A percentile compares a stretch with the other conserved stretches of the same genome.
These are phyloP conservation scores for Trichonephila clavata DNA, from an alignment of 1,140 invertebrate genomes.

Conservation along the genomic window DNA sequence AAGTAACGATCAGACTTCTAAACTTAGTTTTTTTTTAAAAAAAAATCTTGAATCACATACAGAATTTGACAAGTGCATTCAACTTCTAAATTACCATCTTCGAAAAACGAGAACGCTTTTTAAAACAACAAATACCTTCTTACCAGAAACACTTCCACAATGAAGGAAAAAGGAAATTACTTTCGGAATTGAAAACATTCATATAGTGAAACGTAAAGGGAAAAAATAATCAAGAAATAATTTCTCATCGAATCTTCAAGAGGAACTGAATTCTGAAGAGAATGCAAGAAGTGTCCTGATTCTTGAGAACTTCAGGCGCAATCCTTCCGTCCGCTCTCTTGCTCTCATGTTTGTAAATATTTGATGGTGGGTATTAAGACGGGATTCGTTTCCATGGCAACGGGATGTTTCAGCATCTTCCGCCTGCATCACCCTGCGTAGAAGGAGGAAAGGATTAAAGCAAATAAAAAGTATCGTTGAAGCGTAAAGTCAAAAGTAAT, in stretches of 20 bases:
- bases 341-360: slow-evolving; percentile 35
- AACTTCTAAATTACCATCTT: too few species aligned
- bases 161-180: too few species aligned
- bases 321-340: background rate
- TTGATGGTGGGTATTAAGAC: slow-evolving; percentile 27
- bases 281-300: background rate
- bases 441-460: background rate
- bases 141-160: background rate
- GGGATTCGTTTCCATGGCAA: slow-evolving; percentile 26
- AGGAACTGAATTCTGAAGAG: background rate
- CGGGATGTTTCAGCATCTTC: slow-evolving; percentile 38
- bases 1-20: too few species aligned
- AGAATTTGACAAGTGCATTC: too few species aligned
- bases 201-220: background rate
- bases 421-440: background rate
- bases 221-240: background rate
- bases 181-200: too few species aligned
- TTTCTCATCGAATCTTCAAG: background rate
- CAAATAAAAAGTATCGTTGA: background rate
- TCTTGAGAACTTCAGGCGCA: background rate
- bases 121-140: background rate
- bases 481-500: slow-evolving; percentile 11
- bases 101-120: too few species aligned
- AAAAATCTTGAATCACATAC: too few species aligned
- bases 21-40: too few species aligned